Evolutionary conservation across 2,797 vertebrate species (phyloP).

Genomic region (Carcharodon carcharias): DNA sequence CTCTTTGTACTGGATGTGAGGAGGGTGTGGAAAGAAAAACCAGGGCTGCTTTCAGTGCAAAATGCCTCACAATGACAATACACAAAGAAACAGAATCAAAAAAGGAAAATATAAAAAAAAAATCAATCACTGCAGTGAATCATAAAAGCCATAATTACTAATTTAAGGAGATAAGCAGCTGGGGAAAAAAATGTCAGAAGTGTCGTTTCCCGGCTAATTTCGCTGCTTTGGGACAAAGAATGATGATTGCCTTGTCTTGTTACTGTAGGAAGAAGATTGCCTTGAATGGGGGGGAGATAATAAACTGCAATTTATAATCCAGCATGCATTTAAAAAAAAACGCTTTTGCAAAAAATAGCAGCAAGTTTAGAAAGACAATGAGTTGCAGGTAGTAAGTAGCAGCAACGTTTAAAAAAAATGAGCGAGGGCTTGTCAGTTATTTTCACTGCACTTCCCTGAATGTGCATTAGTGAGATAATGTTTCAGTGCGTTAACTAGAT

Average conservation of each 20-base stretch:
- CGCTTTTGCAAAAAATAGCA: background rate
- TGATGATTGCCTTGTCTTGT: conserved; percentile 5
- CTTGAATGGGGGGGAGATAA: background rate
- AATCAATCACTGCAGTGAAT: background rate
- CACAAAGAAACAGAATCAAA: background rate
- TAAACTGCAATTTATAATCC: background rate
- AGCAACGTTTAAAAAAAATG: too few relatives aligned
- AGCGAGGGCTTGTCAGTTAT: background rate
- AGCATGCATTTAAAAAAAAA: background rate
- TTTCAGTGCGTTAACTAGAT: background rate
- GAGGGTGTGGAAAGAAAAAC: background rate
- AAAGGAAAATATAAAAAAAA: background rate
- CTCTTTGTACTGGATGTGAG: background rate
- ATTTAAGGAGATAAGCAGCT: conserved; percentile 26
- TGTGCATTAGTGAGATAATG: background rate
- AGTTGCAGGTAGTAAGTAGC: background rate
- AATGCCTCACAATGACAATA: background rate
- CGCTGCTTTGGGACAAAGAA: conserved; percentile 12
- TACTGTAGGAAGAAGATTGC: conserved; percentile 4
- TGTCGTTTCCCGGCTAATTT: background rate
- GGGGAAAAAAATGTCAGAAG: background rate
- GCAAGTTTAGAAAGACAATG: conserved; percentile 3
- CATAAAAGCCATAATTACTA: conserved; percentile 30
- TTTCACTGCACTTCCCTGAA: background rate
- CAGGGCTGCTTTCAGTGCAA: background rate